These are phyloP conservation scores for Rattus norvegicus DNA, from an alignment of 2,113 vertebrate species.

Conservation along the genomic window GRCr8 NC_086032.1:63031001-63031500, in stretches of 20 bases:
- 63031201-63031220: neutral
- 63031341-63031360: neutral
- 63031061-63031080: neutral
- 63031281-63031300: neutral
- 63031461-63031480: neutral
- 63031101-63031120: neutral
- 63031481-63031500: neutral
- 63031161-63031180: neutral
- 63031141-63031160: neutral
- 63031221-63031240: neutral
- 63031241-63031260: neutral
- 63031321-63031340: neutral
- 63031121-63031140: neutral
- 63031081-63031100: neutral
- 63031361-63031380: neutral
- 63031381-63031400: neutral
- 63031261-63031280: neutral
- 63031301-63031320: neutral
- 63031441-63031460: neutral
- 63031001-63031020: constrained; percentile 24
- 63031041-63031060: neutral
- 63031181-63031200: neutral
- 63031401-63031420: neutral
- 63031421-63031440: neutral
- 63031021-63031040: constrained; percentile 40